phyloP scores from a whole-genome alignment of 2,888 invertebrate genomes.

The Sarcophaga subvicina region DNA sequence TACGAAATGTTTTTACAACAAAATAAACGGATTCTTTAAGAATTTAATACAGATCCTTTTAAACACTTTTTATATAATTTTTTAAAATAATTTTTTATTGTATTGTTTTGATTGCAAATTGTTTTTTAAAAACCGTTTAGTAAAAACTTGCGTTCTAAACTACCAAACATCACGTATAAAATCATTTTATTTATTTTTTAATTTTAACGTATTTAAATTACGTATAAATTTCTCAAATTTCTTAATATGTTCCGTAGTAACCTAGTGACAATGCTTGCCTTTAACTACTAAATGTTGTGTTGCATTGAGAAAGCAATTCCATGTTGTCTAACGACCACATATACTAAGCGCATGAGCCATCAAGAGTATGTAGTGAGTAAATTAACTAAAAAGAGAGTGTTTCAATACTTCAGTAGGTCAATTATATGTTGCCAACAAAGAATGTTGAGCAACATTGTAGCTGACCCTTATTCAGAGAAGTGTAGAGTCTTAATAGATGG shows the following conservation, averaged over 20 bases:
- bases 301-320: slow-evolving; percentile 1
- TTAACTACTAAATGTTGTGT: slow-evolving; percentile 36
- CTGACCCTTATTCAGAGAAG: too few relatives aligned
- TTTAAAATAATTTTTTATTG: too few relatives aligned
- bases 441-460: background rate
- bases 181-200: background rate
- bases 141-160: too few relatives aligned
- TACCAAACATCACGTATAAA: background rate
- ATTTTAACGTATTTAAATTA: too few relatives aligned
- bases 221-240: background rate
- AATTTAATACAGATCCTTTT: too few relatives aligned
- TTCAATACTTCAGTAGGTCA: background rate
- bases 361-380: background rate
- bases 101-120: too few relatives aligned
- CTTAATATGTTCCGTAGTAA: background rate
- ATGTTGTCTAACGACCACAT: slow-evolving; percentile 1
- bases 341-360: background rate
- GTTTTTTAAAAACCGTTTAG: too few relatives aligned
- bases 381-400: background rate
- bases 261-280: slow-evolving; percentile 27
- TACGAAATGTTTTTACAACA: too few relatives aligned
- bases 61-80: too few relatives aligned
- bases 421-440: background rate
- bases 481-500: too few relatives aligned
- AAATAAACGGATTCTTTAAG: too few relatives aligned